A percentile compares a stretch with the other conserved stretches of the same genome.
These are phyloP conservation scores for Siniperca knerii DNA, from an alignment of 2,113 vertebrate species.

Conservation along the genomic window DNA sequence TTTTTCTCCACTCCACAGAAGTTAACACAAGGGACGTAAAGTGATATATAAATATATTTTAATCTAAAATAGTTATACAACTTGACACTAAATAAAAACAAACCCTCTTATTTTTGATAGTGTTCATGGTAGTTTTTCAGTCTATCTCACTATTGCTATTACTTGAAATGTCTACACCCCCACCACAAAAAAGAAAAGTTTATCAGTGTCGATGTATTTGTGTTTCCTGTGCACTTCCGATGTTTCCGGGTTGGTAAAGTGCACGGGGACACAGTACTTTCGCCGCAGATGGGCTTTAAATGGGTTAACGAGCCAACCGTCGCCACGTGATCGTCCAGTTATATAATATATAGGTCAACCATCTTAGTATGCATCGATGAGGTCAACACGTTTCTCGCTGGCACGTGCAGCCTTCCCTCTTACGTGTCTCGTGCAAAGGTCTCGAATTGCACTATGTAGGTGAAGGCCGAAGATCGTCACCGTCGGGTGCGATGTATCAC, in stretches of 20 bases:
- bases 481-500: rapidly evolving
- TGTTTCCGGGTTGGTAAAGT: slow-evolving; percentile 32
- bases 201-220: too few species aligned
- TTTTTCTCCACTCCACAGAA: too few species aligned
- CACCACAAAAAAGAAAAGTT: neutral
- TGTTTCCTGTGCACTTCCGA: slow-evolving; percentile 6
- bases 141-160: neutral
- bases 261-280: slow-evolving; percentile 45
- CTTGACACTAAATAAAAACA: neutral
- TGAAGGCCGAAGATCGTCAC: slow-evolving; percentile 67
- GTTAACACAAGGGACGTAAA: neutral
- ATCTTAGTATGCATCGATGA: too few species aligned
- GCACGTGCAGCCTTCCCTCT: slow-evolving; percentile 76
- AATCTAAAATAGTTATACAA: neutral
- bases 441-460: slow-evolving; percentile 78
- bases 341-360: slow-evolving; percentile 81
- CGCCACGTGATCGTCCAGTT: slow-evolving; percentile 74
- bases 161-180: neutral
- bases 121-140: too few species aligned
- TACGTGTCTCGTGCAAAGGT: slow-evolving; percentile 80
- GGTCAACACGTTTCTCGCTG: slow-evolving; percentile 76
- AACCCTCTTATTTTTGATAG: neutral
- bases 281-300: slow-evolving; percentile 53
- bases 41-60: neutral
- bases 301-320: slow-evolving; percentile 61